These are phyloP conservation scores for Catotricha subobsoleta DNA, from an alignment of 2,888 invertebrate species.

Conservation along the genomic window DNA sequence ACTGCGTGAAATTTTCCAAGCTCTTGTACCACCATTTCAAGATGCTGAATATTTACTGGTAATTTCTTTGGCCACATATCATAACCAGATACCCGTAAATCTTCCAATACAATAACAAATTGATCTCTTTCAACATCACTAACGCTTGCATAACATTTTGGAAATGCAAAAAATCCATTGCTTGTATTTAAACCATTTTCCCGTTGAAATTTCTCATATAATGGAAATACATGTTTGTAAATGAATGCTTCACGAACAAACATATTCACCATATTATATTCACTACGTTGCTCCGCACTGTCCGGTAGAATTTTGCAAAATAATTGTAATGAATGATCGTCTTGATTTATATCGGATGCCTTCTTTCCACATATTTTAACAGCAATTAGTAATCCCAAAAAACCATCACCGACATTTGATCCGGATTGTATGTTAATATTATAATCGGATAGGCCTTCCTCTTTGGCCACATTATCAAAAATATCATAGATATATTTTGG, in stretches of 20 bases:
- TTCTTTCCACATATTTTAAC: slow-evolving; percentile 1
- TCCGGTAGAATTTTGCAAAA: slow-evolving; percentile 6
- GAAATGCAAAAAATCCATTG: background rate
- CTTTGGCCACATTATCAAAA: background rate
- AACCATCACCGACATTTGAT: slow-evolving; percentile 8
- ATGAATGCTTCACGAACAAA: slow-evolving; percentile 4
- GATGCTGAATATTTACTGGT: slow-evolving; percentile 5
- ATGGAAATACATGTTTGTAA: slow-evolving; percentile 5
- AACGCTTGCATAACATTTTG: slow-evolving; percentile 5
- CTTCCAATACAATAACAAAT: slow-evolving; percentile 4
- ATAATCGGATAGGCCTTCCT: slow-evolving; percentile 6
- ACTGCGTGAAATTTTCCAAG: slow-evolving; percentile 9
- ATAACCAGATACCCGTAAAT: slow-evolving; percentile 1
- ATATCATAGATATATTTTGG: background rate
- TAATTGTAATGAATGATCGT: background rate
- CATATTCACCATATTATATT: background rate
- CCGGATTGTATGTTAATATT: background rate
- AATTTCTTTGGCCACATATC: slow-evolving; percentile 6
- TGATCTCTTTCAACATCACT: background rate
- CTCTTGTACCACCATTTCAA: background rate
- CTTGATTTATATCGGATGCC: background rate
- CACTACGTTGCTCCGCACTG: slow-evolving; percentile 3
- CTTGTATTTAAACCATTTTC: background rate
- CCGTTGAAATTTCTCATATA: slow-evolving; percentile 4
- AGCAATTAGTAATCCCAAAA: slow-evolving; percentile 6